Evolutionary conservation across 2,797 vertebrate species (phyloP), one percentile per base, ranked within the genome.

Genomic region (Pelobates cultripes): DNA sequence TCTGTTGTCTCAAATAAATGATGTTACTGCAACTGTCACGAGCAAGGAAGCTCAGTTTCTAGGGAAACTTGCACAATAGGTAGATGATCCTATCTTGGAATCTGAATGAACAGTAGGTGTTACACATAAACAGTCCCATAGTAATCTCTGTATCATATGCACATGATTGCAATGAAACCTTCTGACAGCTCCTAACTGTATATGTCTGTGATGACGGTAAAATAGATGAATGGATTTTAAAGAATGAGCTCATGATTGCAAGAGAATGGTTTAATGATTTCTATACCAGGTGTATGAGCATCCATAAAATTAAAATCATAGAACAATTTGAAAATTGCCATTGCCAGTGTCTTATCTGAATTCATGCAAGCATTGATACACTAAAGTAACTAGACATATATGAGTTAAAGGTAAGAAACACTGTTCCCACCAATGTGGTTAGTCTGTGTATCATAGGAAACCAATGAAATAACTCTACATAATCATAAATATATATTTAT

Each of bases 11-110:
- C 2, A 4, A 61, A 77, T 78, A 84, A 82, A 71, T 67, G 77
- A 84, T 80, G 77, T 76, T 76, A 78, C 51, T 51, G 71, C 75
- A 78, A 51, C 70, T 79, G 77, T 79, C 66, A 14, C 77, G 71
- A 17, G 28, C n/a, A 76, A 84, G 61, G 61, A 72, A 76, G 43
- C 70, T 44, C 57, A 28, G 82, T 72, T 80, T 76, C 13, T 73
- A 47, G 44, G 17, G 43, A 42, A 84, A 57, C 45, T 45, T 7
- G 45, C 53, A 0, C 57, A 42, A 71, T 64, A 70, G 47, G 53
- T 55, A 84, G 43, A 79, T 75, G 60, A 60, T 66, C 53, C 43
- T 71, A 63, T 64, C 70, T 60, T 28, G 42, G 17, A 79, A 43
- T 41, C 40, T 66, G 44, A 43, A 76, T 66, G 73, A 71, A 76